Evolutionary conservation across 1,140 invertebrate genomes (phyloP), one percentile per base, ranked within the genome.

Genomic region (Drosophila suzukii): DNA sequence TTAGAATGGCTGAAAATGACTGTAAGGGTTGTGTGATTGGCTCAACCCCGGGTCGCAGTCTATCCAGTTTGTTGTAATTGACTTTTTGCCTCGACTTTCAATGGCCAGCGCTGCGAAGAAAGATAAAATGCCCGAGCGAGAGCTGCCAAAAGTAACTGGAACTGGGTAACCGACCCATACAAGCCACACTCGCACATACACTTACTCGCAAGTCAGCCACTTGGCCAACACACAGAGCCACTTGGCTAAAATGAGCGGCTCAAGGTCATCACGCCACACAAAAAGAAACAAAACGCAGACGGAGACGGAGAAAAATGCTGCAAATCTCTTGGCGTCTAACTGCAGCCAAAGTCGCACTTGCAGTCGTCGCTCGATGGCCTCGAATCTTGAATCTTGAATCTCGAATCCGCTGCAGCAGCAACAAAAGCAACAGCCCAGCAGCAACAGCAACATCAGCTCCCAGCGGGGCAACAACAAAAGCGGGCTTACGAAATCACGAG

Each of bases 401-500:
- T 15, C n/a, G 46, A 47, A 30, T 53, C 50, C 65, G 73, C 84
- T 78, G 79, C 84, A 82, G 71, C 81, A 78, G 63, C 61, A 60
- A 38, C 57, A 47, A 15, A 32, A 32, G 30, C 32, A 53, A 38
- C 61, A 46, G 11, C 41, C 8, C 41, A 32, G 17, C 38, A 65
- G 43, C 62, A 41, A 12, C 57, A 61, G 61, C 65, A 38, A 63
- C 59, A 63, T 51, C 75, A 54, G 71, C 71, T 61, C 61, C 65
- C 70, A 66, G 43, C 61, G 43, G 72, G 70, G 51, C 47, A 60
- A 34, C 62, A 65, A 61, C 63, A 80, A 70, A 89, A 80, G 76
- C 85, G 82, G 85, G 85, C 85, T 89, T 89, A 89, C 85, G 84
- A 89, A 89, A 89, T 89, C 84, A 90, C 85, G 85, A 89, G 75